Evolutionary conservation across 2,797 vertebrate genomes (phyloP).

Genomic region (Phaenicophaeus curvirostris): DNA sequence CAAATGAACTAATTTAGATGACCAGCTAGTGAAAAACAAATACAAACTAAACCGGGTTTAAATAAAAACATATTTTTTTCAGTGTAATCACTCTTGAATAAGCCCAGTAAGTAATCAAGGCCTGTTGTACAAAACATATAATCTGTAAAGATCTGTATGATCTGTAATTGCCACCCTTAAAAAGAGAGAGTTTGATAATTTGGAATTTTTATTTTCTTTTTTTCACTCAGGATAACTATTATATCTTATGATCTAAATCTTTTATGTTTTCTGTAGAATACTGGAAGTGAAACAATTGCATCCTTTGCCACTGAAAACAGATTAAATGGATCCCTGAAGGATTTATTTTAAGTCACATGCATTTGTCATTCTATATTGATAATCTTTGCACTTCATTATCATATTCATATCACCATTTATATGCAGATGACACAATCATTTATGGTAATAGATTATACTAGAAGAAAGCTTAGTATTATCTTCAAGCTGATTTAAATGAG

Average conservation of each 20-base stretch:
- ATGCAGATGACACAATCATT: slow-evolving; percentile 79
- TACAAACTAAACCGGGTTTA: background rate
- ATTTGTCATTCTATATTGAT: slow-evolving; percentile 78
- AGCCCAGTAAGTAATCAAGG: background rate
- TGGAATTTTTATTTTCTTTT: background rate
- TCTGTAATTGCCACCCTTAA: slow-evolving; percentile 61
- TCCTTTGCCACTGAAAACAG: slow-evolving; percentile 62
- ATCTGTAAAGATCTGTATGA: background rate
- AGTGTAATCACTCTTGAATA: background rate
- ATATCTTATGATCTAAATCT: slow-evolving; percentile 24
- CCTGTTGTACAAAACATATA: background rate
- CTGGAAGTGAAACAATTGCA: slow-evolving; percentile 67
- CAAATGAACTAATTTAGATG: slow-evolving; percentile 46
- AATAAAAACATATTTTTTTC: slow-evolving; percentile 7
- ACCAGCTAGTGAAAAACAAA: background rate
- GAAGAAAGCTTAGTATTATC: slow-evolving; percentile 80
- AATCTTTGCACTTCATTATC: slow-evolving; percentile 76
- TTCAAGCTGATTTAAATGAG: slow-evolving; percentile 81
- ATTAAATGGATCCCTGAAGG: slow-evolving; percentile 62
- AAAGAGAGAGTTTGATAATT: slow-evolving; percentile 45
- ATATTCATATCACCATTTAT: slow-evolving; percentile 73
- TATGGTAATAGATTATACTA: slow-evolving; percentile 76
- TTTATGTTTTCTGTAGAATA: slow-evolving; percentile 66
- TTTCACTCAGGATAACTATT: slow-evolving; percentile 37
- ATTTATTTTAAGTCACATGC: slow-evolving; percentile 74